Percentiles rank a stretch among this genome's conserved stretches.
Conservation (phyloP, 2,113 vertebrate species). For the Lipophrys pholis region DNA sequence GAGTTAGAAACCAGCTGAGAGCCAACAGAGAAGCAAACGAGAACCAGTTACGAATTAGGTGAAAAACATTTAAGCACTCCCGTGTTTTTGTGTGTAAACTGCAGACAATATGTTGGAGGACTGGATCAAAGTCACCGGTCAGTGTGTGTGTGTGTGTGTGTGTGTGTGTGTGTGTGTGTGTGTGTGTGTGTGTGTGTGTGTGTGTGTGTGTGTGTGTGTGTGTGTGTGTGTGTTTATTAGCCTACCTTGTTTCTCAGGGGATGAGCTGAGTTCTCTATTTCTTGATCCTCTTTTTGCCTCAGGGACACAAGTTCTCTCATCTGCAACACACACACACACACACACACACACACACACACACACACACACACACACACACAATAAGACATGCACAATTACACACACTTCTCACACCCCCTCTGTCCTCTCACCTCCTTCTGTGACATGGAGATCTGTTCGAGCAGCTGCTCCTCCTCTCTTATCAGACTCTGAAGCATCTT, state of each 20-base stretch:
- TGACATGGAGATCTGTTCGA: too few relatives aligned
- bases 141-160: neutral
- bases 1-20: too few relatives aligned
- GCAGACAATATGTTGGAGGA: too few relatives aligned
- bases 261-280: too few relatives aligned
- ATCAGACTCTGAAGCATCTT: too few relatives aligned
- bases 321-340: constrained; percentile 69
- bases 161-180: neutral
- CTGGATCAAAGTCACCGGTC: too few relatives aligned
- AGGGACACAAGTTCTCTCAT: constrained; percentile 84
- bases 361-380: neutral
- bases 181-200: neutral
- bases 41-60: too few relatives aligned
- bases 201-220: neutral
- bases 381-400: neutral
- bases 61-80: too few relatives aligned
- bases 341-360: neutral
- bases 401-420: neutral
- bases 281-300: constrained; percentile 76
- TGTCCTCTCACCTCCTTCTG: too few relatives aligned
- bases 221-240: constrained; percentile 65
- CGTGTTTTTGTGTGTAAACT: too few relatives aligned
- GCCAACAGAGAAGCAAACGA: too few relatives aligned
- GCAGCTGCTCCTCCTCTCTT: too few relatives aligned
- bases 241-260: constrained; percentile 75